Percentiles rank a stretch among this genome's conserved stretches.
Evolutionary conservation across 2,888 invertebrate genomes (phyloP).

Genomic region (Encarsia formosa): DNA sequence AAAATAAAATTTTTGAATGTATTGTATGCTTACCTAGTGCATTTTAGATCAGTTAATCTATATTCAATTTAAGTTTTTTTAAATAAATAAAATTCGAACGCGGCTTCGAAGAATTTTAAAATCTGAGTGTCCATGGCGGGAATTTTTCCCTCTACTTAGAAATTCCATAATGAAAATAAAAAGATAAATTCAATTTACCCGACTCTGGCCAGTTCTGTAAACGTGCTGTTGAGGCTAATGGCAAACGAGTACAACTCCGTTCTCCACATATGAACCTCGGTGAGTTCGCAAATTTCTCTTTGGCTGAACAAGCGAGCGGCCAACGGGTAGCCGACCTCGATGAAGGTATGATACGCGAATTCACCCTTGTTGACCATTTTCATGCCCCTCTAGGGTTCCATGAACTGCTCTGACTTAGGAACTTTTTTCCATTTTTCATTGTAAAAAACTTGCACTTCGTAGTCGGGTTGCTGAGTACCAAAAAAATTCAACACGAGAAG

Average conservation of each 20-base stretch:
- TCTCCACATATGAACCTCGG: conserved; percentile 15
- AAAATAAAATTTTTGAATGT: too few relatives aligned
- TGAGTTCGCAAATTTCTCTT: conserved; percentile 39
- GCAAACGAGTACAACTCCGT: background rate
- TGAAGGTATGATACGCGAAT: conserved; percentile 41
- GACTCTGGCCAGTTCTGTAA: background rate
- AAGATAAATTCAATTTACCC: too few relatives aligned
- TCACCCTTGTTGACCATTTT: conserved; percentile 35
- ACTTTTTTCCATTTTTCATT: conserved; percentile 33
- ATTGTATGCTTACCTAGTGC: too few relatives aligned
- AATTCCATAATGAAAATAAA: too few relatives aligned
- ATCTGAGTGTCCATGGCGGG: too few relatives aligned
- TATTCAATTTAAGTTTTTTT: too few relatives aligned
- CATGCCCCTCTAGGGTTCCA: conserved; percentile 36
- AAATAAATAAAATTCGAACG: too few relatives aligned
- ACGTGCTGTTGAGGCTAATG: background rate
- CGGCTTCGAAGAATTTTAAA: too few relatives aligned
- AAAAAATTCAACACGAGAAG: too few relatives aligned
- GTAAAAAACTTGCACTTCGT: conserved; percentile 34
- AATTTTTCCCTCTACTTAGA: too few relatives aligned
- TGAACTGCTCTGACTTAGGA: conserved; percentile 33
- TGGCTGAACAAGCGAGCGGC: conserved; percentile 37
- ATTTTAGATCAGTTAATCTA: too few relatives aligned
- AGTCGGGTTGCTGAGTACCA: too few relatives aligned
- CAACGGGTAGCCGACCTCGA: conserved; percentile 39